A percentile compares a stretch with the other conserved stretches of the same genome.
phyloP scores from a whole-genome alignment of 1,140 invertebrate species.

The Augochlora pura region DNA sequence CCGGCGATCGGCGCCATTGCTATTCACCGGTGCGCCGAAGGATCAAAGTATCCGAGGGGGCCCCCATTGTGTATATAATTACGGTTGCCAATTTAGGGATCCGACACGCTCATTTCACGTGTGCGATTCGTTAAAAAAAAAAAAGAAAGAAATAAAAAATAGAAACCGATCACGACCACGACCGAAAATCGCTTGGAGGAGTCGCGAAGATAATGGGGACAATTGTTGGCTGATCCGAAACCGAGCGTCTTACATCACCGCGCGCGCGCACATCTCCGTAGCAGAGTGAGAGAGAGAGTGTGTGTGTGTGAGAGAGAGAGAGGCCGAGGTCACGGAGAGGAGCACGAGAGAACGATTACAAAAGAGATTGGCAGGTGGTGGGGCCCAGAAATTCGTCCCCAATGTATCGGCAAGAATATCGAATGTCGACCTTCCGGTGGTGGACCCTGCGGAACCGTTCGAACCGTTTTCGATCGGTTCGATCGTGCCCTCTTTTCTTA shows the following conservation, averaged over 20 bases:
- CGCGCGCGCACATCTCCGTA: not conserved
- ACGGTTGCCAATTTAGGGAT: too few species aligned
- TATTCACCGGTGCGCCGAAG: too few species aligned
- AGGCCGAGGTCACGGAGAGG: not conserved
- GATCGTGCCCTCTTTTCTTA: constrained; percentile 66
- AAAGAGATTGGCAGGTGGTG: constrained; percentile 55
- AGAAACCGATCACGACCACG: too few species aligned
- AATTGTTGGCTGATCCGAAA: too few species aligned
- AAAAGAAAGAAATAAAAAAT: too few species aligned
- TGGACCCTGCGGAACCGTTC: constrained; percentile 48
- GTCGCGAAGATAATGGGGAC: not conserved
- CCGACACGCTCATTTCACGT: too few species aligned
- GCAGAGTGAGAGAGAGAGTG: too few species aligned
- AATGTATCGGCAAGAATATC: constrained; percentile 52
- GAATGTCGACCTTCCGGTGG: constrained; percentile 51
- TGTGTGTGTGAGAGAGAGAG: too few species aligned
- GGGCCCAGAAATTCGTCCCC: constrained; percentile 32
- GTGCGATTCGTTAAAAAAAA: too few species aligned
- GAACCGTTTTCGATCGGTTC: constrained; percentile 66
- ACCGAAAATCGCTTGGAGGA: not conserved
- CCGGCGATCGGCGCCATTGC: too few species aligned
- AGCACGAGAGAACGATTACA: constrained; percentile 47
- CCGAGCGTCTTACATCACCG: not conserved
- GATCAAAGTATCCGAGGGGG: too few species aligned
- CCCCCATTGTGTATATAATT: too few species aligned